Evolutionary conservation across 1,140 invertebrate species (phyloP), one percentile per base, ranked within the genome.

Genomic region (Sogatella furcifera): DNA sequence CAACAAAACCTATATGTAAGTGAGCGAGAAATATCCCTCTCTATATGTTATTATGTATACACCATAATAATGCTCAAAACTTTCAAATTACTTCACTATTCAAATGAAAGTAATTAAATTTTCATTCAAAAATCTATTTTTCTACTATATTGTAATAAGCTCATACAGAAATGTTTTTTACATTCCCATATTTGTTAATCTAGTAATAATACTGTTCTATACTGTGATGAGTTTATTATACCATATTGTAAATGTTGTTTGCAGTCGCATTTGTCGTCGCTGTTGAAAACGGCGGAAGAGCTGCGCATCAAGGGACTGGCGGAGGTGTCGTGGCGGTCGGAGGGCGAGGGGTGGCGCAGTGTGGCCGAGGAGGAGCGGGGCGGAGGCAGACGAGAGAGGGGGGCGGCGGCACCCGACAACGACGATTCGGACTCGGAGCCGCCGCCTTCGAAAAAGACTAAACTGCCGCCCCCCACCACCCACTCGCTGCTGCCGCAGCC

Each of bases 201-300:
- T n/a, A n/a, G n/a, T n/a, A n/a, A n/a, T n/a, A n/a, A n/a, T n/a
- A n/a, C n/a, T n/a, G n/a, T n/a, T n/a, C n/a, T n/a, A n/a, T n/a
- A n/a, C n/a, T 28, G 24, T 28, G 6, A 28, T 28, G 2, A 28
- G 24, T n/a, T n/a, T n/a, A n/a, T n/a, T n/a, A n/a, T 28, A 28
- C 24, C 6, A 6, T 28, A 28, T 28, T 28, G 24, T 28, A 28
- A 28, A 28, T 28, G 24, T 28, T 28, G 24, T 28, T 76, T 77
- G 8, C 72, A 92, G 85, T 85, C 86, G 54, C 86, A 89, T 70
- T 73, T 95, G 52, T 85, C 88, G 14, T 90, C 89, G 28, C 74
- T 95, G 52, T 71, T 95, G 69, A 92, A 92, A 77, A 93, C 91
- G 57, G 92, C 92, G 1, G 91, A 95, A 74, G 91, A 92, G 70